These are phyloP conservation scores for Syritta pipiens DNA, from an alignment of 2,888 invertebrate species.

Conservation along the genomic window DNA sequence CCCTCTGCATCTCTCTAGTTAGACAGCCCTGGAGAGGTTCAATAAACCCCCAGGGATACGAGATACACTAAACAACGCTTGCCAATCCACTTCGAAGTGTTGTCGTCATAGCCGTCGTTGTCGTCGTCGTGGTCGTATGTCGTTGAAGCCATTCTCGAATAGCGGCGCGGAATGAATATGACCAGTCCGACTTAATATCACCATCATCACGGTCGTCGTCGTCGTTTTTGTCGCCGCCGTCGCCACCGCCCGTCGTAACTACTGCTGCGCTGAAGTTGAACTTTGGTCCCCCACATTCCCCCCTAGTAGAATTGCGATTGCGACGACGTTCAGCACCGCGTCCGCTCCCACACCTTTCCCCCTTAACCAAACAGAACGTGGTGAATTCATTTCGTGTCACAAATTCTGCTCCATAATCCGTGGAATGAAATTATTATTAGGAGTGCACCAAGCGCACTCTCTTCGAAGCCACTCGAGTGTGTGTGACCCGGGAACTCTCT, in stretches of 20 bases:
- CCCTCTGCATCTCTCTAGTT: too few relatives aligned
- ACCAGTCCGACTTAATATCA: constrained; percentile 18
- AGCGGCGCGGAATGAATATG: constrained; percentile 32
- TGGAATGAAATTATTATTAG: constrained; percentile 3
- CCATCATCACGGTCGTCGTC: too few relatives aligned
- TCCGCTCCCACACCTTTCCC: too few relatives aligned
- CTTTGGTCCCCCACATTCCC: constrained; percentile 18
- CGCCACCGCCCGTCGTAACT: not conserved
- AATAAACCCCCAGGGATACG: constrained; percentile 26
- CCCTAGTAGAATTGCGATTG: not conserved
- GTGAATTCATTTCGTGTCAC: constrained; percentile 26
- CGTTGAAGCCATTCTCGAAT: not conserved
- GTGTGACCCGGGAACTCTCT: not conserved
- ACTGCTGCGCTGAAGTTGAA: constrained; percentile 12
- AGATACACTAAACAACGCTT: constrained; percentile 19
- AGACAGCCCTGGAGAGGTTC: too few relatives aligned
- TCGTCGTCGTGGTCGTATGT: too few relatives aligned
- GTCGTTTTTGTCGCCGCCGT: not conserved
- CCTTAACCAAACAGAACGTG: too few relatives aligned
- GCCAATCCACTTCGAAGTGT: constrained; percentile 32
- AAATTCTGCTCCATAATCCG: constrained; percentile 32
- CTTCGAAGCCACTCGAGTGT: not conserved
- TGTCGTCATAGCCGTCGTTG: too few relatives aligned
- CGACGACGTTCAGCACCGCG: too few relatives aligned
- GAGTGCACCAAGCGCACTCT: not conserved